Evolutionary conservation across 2,888 invertebrate genomes (phyloP).

Genomic region (Napeogenes sylphis): DNA sequence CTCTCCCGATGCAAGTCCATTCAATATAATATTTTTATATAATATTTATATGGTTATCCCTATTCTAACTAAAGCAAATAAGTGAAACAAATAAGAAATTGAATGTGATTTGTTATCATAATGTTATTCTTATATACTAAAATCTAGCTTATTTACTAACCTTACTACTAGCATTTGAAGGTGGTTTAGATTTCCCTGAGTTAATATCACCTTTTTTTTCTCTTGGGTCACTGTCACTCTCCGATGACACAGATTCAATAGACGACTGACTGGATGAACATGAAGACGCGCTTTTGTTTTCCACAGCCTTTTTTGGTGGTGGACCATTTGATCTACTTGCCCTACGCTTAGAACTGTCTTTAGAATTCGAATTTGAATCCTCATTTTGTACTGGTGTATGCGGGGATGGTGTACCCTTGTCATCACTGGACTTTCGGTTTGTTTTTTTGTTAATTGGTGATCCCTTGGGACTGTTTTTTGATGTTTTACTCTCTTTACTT

Average conservation of each 20-base stretch:
- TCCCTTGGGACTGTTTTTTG: constrained; percentile 48
- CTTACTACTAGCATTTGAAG: constrained; percentile 46
- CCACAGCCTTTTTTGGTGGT: constrained; percentile 62
- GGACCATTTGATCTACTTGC: constrained; percentile 60
- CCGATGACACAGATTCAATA: constrained; percentile 65
- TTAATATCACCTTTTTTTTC: constrained; percentile 57
- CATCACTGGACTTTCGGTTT: constrained; percentile 63
- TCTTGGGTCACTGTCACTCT: constrained; percentile 62
- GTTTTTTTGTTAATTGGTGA: constrained; percentile 55
- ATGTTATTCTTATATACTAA: not conserved
- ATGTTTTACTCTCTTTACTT: constrained; percentile 51
- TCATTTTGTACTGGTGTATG: constrained; percentile 50
- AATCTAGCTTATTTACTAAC: constrained; percentile 33
- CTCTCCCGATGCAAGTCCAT: too few relatives aligned
- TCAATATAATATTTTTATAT: too few relatives aligned
- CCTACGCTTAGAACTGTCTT: constrained; percentile 59
- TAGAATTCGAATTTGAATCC: constrained; percentile 49
- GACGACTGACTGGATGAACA: constrained; percentile 71
- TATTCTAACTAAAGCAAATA: too few relatives aligned
- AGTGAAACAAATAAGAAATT: too few relatives aligned
- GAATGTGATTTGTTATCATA: too few relatives aligned
- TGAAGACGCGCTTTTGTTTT: constrained; percentile 65
- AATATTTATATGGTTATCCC: too few relatives aligned
- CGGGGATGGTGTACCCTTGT: constrained; percentile 50
- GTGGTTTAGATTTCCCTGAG: constrained; percentile 61